Evolutionary conservation across 1,140 invertebrate genomes (phyloP).

Genomic region (Magallana angulata): DNA sequence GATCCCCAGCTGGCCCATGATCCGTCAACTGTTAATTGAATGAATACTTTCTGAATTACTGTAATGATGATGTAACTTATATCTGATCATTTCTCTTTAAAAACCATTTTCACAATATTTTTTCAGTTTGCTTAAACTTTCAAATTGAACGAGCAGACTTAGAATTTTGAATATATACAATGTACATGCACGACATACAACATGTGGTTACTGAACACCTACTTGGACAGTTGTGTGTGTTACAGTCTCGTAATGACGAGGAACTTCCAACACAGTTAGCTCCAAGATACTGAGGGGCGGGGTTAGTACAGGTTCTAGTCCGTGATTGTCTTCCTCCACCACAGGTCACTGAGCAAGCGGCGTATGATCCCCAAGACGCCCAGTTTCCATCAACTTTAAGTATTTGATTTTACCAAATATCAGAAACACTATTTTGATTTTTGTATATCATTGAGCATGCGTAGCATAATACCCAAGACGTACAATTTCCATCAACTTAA

Average conservation of each 20-base stretch:
- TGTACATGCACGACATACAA: too few species aligned
- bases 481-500: conserved; percentile 35
- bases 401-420: too few species aligned
- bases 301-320: conserved; percentile 29
- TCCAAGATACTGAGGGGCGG: conserved; percentile 30
- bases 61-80: not conserved
- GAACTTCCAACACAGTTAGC: not conserved
- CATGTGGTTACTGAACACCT: too few species aligned
- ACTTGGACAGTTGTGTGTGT: not conserved
- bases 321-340: not conserved
- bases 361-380: conserved; percentile 85
- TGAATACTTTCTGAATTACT: not conserved
- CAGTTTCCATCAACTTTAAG: conserved; percentile 53
- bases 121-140: not conserved
- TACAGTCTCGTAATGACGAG: not conserved
- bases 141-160: too few species aligned
- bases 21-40: conserved; percentile 31
- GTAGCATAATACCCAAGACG: not conserved
- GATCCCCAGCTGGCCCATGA: conserved; percentile 72
- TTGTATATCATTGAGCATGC: not conserved
- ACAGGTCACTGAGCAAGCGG: conserved; percentile 81
- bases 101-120: not conserved
- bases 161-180: too few species aligned
- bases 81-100: not conserved
- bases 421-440: too few species aligned